Base-by-base conservation (phyloP, 2,797 vertebrate species). In the Chrysocyon brachyurus region DNA sequence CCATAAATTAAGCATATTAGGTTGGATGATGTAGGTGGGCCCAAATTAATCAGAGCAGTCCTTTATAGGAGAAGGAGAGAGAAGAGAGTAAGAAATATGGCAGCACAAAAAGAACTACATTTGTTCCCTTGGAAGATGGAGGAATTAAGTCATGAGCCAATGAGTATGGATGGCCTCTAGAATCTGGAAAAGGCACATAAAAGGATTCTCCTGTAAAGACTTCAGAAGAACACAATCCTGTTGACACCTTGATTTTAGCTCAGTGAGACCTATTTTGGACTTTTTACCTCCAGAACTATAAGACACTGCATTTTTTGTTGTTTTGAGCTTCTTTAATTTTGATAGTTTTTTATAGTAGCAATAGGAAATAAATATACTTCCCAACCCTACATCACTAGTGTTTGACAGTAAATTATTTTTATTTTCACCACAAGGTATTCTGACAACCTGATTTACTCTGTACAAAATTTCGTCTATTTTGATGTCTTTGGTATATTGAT, bases 371-470 rank as follows among this genome's bases (percentile, higher is more conserved):
- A 90, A 85, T 64, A 61, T 12, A 33, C 8, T 57, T 24, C 15
- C 3, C 52, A 54, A 36, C 17, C 5, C 9, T 68, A 56, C 17
- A 14, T 70, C 17, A 78, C 12, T 5, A 78, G 16, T 57, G 1
- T 1, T 90, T 95, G 63, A 33, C 7, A 26, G 49, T 46, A 82
- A 82, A 61, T 87, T 81, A 40, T 75, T 52, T 94, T 84, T 54
- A 84, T 75, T 88, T 94, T 96, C n/a, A 86, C 24, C 57, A 22
- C 14, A 56, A 87, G 26, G 36, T 87, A 83, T 73, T 88, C 57
- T 66, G 78, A 89, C 31, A 63, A 81, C 61, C 85, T 93, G 26
- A 59, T 77, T 94, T 40, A 78, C 11, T 90, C 11, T 36, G 3
- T 33, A 85, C 11, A 66, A 31, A 87, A 73, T 57, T 94, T 86